Base-by-base conservation (phyloP, 2,113 vertebrate species). In the Psittacula cyanocephala region DNA sequence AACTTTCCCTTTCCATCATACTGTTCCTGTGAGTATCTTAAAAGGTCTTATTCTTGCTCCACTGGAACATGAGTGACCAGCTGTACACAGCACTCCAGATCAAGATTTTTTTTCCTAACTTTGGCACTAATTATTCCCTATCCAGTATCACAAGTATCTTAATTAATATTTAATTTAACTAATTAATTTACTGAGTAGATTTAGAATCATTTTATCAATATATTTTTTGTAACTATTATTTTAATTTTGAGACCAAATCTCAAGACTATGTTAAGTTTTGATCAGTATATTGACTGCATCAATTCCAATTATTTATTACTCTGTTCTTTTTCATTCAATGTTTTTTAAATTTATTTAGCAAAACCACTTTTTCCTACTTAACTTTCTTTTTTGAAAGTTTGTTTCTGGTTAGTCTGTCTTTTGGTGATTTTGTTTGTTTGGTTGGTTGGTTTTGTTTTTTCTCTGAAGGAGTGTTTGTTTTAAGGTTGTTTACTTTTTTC, bases 1-100 rank as follows among this genome's bases (percentile, higher is more conserved):
- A 63, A 29, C 7, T 89, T 71, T 33, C 10, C 29, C 6, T 41
- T 71, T 69, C 57, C 0, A 0, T 55, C 24, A 5, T 37, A 39
- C 28, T 44, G 16, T 67, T 71, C 7, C 46, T 28, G 14, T 0
- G 1, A 12, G n/a, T 63, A 17, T 53, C 16, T 59, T 82, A n/a
- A 53, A 81, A 82, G 24, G 1, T 67, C 43, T 68, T 63, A 1
- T 71, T 90, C 14, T 65, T 88, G 37, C 10, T 59, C 12, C 28
- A 33, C 8, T 57, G 55, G 79, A 75, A 37, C 12, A 60, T 2
- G 13, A 85, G 33, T 62, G 49, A 50, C 33, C 33, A 52, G 14
- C 31, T 88, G 35, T 47, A 10, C 10, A 18, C 16, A 31, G 13
- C 35, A 28, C 53, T 80, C 24, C 20, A 49, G 18, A 44, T 49